phyloP scores from a whole-genome alignment of 2,797 vertebrate genomes.

The Pangasius mekongensis region DNA sequence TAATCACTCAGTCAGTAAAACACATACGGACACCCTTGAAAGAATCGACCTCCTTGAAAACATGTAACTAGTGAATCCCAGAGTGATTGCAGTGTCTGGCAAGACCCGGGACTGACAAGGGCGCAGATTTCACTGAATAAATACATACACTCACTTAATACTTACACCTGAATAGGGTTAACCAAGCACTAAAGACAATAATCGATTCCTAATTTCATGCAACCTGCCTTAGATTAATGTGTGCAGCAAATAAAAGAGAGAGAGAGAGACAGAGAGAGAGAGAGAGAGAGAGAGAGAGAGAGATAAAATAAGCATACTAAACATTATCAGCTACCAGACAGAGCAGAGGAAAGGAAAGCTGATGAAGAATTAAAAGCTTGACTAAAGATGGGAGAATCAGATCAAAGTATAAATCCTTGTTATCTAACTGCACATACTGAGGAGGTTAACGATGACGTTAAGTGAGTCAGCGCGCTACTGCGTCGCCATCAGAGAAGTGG shows the following conservation, averaged over 20 bases:
- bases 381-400: constrained; percentile 6
- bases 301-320: not conserved
- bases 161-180: constrained; percentile 70
- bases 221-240: constrained; percentile 76
- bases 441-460: constrained; percentile 17
- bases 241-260: constrained; percentile 54
- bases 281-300: constrained; percentile 28
- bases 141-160: constrained; percentile 55
- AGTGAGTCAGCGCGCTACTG: not conserved
- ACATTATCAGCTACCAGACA: constrained; percentile 35
- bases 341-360: constrained; percentile 17
- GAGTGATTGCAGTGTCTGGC: not conserved
- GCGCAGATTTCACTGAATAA: constrained; percentile 69
- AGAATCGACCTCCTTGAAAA: not conserved
- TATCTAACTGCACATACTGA: constrained; percentile 29
- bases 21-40: not conserved
- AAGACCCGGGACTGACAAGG: constrained; percentile 70
- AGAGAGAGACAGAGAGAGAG: constrained; percentile 22
- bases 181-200: constrained; percentile 77
- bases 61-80: not conserved
- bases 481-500: not conserved
- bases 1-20: not conserved
- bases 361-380: constrained; percentile 28
- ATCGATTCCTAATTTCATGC: constrained; percentile 86
- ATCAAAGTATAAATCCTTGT: constrained; percentile 36